Base-by-base conservation (phyloP, 2,113 vertebrate genomes). In the Alosa alosa region DNA sequence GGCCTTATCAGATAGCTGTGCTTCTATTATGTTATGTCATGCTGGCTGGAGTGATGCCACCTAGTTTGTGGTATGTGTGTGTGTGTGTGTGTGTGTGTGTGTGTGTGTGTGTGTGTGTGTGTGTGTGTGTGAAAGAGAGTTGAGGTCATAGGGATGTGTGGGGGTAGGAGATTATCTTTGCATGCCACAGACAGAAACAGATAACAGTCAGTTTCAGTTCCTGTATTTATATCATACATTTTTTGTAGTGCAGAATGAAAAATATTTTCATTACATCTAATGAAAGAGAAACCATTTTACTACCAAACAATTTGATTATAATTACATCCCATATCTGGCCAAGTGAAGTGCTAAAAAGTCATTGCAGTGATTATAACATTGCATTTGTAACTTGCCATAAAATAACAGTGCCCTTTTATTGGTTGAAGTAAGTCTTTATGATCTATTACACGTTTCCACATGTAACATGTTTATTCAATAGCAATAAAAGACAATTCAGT, bases 71-170 rank as follows among this genome's bases (percentile, higher is more conserved):
- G 57, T 60, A 60, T n/a, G 60, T 68, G 9, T 68, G 22, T 31
- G n/a, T 31, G 72, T 78, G 72, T 78, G 72, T 78, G 72, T 36
- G 9, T 78, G 47, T 49, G 47, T 49, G 47, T 49, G 47, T 49
- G 47, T 49, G 47, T 49, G 47, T 49, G 47, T 47, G 46, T 47
- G 46, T 47, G 46, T 47, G 46, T 49, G 47, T 49, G 47, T 49
- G 8, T 10, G 5, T 49, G 75, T 45, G 84, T 17, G 45, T 86
- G 83, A 50, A 86, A 86, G 84, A 44, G 22, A 60, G 46, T 47
- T 10, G 47, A 49, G 47, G 47, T 49, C 9, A 49, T 9, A 49
- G 47, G 47, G 9, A 49, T 13, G 11, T 49, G 47, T 49, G 7
- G 47, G 47, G 47, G 47, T 6, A 49, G 11, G 47, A 13, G 47